Evolutionary conservation across 2,797 vertebrate species (phyloP).

Genomic region (Cyclopterus lumpus): DNA sequence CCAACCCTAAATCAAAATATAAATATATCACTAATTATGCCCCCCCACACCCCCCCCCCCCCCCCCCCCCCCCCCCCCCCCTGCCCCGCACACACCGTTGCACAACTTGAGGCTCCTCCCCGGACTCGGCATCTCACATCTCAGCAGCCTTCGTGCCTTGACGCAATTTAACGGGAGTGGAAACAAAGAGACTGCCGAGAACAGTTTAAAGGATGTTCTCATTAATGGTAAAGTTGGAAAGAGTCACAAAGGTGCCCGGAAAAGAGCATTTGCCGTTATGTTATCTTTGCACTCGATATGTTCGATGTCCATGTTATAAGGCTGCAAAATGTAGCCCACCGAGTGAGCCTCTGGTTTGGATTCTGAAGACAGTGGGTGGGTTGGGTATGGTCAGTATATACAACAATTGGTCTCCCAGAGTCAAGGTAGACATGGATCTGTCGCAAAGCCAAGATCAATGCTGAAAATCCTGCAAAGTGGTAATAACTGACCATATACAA

Average conservation of each 20-base stretch:
- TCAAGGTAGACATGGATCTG: constrained; percentile 11
- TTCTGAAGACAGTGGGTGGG: not conserved
- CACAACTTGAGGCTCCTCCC: not conserved
- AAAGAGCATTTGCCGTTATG: not conserved
- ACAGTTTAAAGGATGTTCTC: not conserved
- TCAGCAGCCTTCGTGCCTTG: not conserved
- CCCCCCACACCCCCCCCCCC: no score
- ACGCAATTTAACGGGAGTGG: not conserved
- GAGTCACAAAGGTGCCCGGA: not conserved
- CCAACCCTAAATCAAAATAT: not conserved
- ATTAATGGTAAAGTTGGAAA: not conserved
- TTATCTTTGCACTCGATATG: not conserved
- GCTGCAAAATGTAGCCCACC: not conserved
- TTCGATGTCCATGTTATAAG: not conserved
- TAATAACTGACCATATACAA: no score
- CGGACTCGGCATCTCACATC: not conserved
- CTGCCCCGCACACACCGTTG: not conserved
- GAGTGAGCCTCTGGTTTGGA: not conserved
- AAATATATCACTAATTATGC: not conserved
- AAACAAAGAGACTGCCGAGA: not conserved
- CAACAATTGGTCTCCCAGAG: not conserved
- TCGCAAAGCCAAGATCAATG: not conserved
- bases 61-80: no score
- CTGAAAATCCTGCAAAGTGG: not conserved
- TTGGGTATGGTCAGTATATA: not conserved